phyloP scores from a whole-genome alignment of 1,140 invertebrate species.

The Drosophila tristis region DNA sequence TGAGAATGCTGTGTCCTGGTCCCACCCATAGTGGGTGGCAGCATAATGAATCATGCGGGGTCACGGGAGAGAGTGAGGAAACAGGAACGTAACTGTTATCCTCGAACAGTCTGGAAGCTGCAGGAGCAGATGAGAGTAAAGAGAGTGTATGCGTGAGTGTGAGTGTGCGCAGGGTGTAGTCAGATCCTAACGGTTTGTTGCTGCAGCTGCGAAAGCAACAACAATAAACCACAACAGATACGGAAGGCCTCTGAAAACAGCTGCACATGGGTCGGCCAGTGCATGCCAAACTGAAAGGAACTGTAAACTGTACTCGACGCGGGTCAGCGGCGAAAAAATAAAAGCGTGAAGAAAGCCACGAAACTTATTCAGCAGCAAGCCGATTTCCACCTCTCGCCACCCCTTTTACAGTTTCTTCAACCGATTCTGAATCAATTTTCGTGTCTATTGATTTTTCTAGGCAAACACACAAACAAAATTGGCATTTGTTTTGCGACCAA shows the following conservation, averaged over 20 bases:
- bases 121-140: slow-evolving; percentile 24
- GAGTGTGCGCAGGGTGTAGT: slow-evolving; percentile 35
- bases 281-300: slow-evolving; percentile 59
- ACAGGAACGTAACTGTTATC: no score
- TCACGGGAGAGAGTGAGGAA: no score
- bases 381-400: neutral
- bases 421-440: neutral
- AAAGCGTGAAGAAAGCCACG: slow-evolving; percentile 1
- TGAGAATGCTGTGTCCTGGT: no score
- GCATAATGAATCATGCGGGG: slow-evolving; percentile 18
- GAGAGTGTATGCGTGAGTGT: neutral
- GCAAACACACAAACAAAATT: slow-evolving; percentile 15
- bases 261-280: slow-evolving; percentile 52
- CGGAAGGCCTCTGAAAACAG: slow-evolving; percentile 54
- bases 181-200: slow-evolving; percentile 10
- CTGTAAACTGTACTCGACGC: slow-evolving; percentile 40
- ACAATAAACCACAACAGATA: slow-evolving; percentile 60
- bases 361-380: neutral
- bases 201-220: slow-evolving; percentile 67
- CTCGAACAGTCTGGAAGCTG: slow-evolving; percentile 39
- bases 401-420: slow-evolving; percentile 4
- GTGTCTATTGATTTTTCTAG: slow-evolving; percentile 70
- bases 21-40: neutral
- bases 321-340: neutral
- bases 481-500: slow-evolving; percentile 9